phyloP scores from a whole-genome alignment of 1,140 invertebrate species.

The Helicoverpa zea region DNA sequence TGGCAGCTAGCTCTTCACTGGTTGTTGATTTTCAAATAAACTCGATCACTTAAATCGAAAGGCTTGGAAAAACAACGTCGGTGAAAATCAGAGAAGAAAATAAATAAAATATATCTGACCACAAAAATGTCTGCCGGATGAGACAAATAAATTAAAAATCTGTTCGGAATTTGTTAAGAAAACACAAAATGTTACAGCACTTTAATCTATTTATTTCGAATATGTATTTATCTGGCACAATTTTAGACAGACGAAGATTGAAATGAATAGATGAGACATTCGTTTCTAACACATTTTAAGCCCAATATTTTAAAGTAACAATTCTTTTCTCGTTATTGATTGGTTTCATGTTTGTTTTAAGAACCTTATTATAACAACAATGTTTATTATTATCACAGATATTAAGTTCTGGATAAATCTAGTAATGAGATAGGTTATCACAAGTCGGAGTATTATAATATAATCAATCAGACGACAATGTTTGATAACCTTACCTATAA shows the following conservation, averaged over 20 bases:
- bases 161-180: slow-evolving; percentile 3
- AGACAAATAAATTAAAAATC: slow-evolving; percentile 13
- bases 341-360: neutral
- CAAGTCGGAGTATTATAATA: too few relatives aligned
- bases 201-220: neutral
- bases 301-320: neutral
- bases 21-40: too few relatives aligned
- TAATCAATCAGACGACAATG: too few relatives aligned
- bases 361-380: neutral
- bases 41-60: too few relatives aligned
- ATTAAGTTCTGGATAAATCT: too few relatives aligned
- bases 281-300: neutral
- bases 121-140: slow-evolving; percentile 5
- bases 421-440: too few relatives aligned
- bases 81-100: neutral
- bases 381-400: too few relatives aligned
- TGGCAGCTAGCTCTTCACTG: too few relatives aligned
- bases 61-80: too few relatives aligned
- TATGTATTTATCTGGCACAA: slow-evolving; percentile 1
- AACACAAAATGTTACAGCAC: slow-evolving; percentile 14
- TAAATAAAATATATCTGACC: neutral
- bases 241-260: neutral
- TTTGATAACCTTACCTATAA: too few relatives aligned
- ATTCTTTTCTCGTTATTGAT: neutral
- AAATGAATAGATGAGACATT: slow-evolving; percentile 2